phyloP scores from a whole-genome alignment of 2,888 invertebrate genomes.

The Leptinotarsa haldemani region DNA sequence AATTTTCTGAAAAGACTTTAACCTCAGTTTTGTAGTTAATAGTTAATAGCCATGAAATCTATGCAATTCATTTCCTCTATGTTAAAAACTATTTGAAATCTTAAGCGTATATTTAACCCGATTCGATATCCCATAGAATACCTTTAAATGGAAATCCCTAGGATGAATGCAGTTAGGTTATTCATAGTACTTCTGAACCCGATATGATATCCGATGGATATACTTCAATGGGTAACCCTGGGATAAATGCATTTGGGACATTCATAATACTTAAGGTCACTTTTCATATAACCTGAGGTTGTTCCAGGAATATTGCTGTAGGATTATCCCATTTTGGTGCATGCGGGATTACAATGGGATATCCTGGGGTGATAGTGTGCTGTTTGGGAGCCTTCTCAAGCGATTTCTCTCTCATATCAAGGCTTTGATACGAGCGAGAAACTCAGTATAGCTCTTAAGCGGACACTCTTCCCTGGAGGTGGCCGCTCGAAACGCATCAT shows the following conservation, averaged over 20 bases:
- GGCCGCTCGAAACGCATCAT: too few species aligned
- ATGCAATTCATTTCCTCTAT: neutral
- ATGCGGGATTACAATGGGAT: conserved; percentile 5
- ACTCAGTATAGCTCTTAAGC: too few species aligned
- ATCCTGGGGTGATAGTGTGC: conserved; percentile 13
- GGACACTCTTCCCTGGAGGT: too few species aligned
- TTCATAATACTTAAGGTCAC: neutral
- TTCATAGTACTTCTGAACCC: neutral
- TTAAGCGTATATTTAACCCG: neutral
- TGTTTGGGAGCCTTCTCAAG: neutral
- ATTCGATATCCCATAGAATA: neutral
- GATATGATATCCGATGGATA: conserved; percentile 1
- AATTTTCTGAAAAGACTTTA: neutral
- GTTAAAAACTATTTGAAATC: neutral
- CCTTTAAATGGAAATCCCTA: neutral
- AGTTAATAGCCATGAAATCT: neutral
- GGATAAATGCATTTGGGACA: conserved; percentile 11
- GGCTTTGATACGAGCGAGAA: too few species aligned
- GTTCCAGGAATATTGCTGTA: neutral
- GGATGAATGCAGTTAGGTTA: neutral
- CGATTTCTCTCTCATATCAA: too few species aligned
- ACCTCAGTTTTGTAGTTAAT: neutral
- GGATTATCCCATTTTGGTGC: conserved; percentile 4
- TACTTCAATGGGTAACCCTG: neutral
- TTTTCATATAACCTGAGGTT: neutral